Base-by-base conservation (phyloP, 2,797 vertebrate species). In the Emys orbicularis region DNA sequence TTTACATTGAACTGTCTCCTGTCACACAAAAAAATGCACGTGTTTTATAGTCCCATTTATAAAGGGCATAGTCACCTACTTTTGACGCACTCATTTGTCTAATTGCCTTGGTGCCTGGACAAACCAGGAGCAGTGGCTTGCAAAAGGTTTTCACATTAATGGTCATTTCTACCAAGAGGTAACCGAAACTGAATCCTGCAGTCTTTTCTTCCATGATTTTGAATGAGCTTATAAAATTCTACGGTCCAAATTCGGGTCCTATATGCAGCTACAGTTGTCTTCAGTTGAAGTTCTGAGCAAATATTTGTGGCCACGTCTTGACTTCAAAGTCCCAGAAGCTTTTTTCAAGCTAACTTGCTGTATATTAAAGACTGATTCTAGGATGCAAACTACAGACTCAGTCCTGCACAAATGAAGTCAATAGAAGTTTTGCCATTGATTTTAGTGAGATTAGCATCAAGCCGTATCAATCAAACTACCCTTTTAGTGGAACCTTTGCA, bases 401-500 rank as follows among this genome's bases (percentile, higher is more conserved):
- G 15, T 25, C 15, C 44, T 79, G 79, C 84, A 10, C 29, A 37
- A 52, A 10, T 9, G 12, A 87, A 92, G 31, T 41, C 84, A 76
- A 34, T 90, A 59, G 85, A 29, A 47, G 25, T 76, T 44, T 76
- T 76, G 41, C 23, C 44, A 27, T 27, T 27, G 74, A 47, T 92
- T 93, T 92, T 81, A 94, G 59, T 23, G 86, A n/a, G 79, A 86
- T 41, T 76, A 68, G 87, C 91, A 74, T 5, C 87, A 93, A 34
- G 53, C 2, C 77, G 5, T 44, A 37, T 76, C 59, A 77, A 0
- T 4, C 29, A 50, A 86, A 86, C 27, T 11, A 25, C 25, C n/a
- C 89, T n/a, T 91, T 92, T 87, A 79, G 41, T 87, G 65, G 92
- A 77, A 31, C 91, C 93, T 96, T 82, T n/a, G 54, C 82, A 81